These are phyloP conservation scores for Tortricodes alternella DNA, from an alignment of 2,888 invertebrate genomes.

Conservation along the genomic window DNA sequence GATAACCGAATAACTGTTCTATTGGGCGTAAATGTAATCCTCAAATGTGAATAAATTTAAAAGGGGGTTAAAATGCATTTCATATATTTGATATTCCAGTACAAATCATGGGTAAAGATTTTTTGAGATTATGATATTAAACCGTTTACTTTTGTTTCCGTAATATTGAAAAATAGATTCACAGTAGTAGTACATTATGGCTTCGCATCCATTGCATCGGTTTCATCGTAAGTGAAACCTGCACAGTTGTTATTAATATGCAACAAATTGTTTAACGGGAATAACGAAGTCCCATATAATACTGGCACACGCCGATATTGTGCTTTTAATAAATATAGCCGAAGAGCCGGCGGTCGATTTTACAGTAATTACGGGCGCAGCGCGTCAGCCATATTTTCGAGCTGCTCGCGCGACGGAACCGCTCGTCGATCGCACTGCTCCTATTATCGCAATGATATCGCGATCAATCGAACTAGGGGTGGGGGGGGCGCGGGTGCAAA, in stretches of 20 bases:
- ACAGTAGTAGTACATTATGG: not conserved
- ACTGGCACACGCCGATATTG: conserved; percentile 1
- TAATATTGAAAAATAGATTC: not conserved
- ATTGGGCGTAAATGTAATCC: no score
- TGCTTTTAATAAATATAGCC: conserved; percentile 29
- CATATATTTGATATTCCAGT: no score
- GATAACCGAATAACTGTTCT: no score
- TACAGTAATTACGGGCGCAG: conserved; percentile 44
- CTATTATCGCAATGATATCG: conserved; percentile 83
- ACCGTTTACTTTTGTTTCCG: not conserved
- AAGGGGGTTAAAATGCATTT: no score
- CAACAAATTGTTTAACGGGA: conserved; percentile 13
- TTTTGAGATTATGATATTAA: no score
- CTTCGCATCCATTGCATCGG: no score
- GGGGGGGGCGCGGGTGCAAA: conserved; percentile 61
- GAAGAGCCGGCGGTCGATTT: conserved; percentile 44
- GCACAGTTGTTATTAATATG: conserved; percentile 3
- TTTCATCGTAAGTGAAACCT: not conserved
- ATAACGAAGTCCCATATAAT: not conserved
- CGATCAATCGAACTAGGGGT: conserved; percentile 77
- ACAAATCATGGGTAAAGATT: no score
- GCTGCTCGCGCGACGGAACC: conserved; percentile 63
- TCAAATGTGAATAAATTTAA: no score
- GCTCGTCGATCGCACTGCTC: conserved; percentile 65
- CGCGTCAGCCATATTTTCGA: conserved; percentile 64